Evolutionary conservation across 2,113 vertebrate genomes (phyloP).

Genomic region (Tragulus kanchil): DNA sequence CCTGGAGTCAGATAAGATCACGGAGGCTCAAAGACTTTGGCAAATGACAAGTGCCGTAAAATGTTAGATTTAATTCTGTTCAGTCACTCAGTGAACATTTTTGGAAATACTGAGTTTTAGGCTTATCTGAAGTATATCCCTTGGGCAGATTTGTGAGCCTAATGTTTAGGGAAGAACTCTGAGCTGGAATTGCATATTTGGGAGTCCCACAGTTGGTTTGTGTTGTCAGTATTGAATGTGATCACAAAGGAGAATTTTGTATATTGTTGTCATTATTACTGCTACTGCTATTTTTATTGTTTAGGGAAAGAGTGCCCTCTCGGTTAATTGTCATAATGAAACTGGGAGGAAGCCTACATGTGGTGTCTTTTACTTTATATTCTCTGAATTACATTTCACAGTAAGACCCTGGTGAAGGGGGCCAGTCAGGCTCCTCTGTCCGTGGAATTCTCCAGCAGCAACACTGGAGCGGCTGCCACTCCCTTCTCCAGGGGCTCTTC

Average conservation of each 20-base stretch:
- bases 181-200: neutral
- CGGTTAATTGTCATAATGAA: slow-evolving; percentile 44
- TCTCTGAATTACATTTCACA: slow-evolving; percentile 55
- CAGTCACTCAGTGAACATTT: neutral
- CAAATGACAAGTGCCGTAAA: neutral
- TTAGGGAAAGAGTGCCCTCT: neutral
- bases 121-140: neutral
- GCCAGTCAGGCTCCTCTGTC: neutral
- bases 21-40: neutral
- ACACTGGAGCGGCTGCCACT: neutral
- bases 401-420: neutral
- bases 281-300: slow-evolving; percentile 24
- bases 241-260: neutral
- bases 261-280: neutral
- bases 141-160: neutral
- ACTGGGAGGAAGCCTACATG: neutral
- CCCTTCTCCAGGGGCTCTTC: neutral
- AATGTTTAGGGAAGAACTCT: neutral
- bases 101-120: neutral
- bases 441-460: neutral
- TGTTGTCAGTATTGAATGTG: neutral
- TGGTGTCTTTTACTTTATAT: slow-evolving; percentile 37
- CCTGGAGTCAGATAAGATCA: neutral
- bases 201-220: neutral
- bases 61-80: neutral